phyloP scores from a whole-genome alignment of 2,113 vertebrate genomes.

The Glaucidium brasilianum region DNA sequence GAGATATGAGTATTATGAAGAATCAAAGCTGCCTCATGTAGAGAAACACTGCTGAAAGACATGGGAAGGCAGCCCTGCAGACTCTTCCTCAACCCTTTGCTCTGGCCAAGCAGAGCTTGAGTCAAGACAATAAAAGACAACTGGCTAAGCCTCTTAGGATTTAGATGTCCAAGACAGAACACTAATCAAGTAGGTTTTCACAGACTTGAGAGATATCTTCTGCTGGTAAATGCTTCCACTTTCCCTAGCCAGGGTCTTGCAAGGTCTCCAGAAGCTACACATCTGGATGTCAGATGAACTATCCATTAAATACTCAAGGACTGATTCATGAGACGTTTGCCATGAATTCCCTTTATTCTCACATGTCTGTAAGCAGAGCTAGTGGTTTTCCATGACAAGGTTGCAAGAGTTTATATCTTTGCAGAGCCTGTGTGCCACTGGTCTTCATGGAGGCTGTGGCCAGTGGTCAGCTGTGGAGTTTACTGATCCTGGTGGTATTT shows the following conservation, averaged over 20 bases:
- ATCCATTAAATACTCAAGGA: neutral
- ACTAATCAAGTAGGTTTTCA: neutral
- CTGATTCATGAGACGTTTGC: neutral
- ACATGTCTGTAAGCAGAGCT: neutral
- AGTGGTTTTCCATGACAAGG: neutral
- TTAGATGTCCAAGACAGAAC: neutral
- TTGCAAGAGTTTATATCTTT: neutral
- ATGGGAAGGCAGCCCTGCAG: neutral
- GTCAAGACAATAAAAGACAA: neutral
- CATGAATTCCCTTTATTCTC: neutral
- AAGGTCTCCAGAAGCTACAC: neutral
- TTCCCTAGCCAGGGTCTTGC: neutral
- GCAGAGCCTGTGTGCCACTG: neutral
- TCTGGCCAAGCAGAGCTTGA: neutral
- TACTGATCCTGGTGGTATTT: neutral
- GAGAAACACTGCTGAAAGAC: neutral
- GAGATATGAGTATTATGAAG: rapidly evolving
- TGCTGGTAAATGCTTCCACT: neutral
- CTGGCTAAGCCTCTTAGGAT: neutral
- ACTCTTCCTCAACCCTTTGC: neutral
- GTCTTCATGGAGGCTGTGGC: neutral
- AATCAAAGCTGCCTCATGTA: neutral
- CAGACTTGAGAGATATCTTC: neutral
- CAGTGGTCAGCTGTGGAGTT: neutral
- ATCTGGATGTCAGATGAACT: neutral